Evolutionary conservation across 2,888 invertebrate species (phyloP).

Genomic region (Uloborus plumipes): DNA sequence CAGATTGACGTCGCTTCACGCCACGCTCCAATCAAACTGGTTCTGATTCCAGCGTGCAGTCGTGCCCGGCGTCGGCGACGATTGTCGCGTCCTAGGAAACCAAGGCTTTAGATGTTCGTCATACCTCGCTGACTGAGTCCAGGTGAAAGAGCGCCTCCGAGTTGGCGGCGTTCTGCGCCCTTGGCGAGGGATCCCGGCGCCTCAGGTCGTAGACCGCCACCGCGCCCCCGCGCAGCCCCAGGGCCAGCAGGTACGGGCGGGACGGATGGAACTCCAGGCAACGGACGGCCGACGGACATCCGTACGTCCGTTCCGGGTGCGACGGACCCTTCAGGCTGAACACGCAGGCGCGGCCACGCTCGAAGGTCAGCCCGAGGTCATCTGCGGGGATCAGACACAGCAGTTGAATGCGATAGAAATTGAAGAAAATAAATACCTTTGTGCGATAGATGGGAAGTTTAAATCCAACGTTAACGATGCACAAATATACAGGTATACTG

Average conservation of each 20-base stretch:
- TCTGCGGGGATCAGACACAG: neutral
- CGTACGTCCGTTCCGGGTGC: conserved; percentile 24
- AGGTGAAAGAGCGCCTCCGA: conserved; percentile 9
- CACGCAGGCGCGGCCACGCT: conserved; percentile 20
- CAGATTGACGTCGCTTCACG: too few species aligned
- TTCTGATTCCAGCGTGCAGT: too few species aligned
- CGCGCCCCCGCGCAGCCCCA: neutral
- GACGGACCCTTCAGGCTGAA: conserved; percentile 43
- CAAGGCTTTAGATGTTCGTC: neutral
- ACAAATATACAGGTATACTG: too few species aligned
- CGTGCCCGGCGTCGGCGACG: too few species aligned
- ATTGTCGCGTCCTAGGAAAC: too few species aligned
- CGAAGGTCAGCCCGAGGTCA: conserved; percentile 14
- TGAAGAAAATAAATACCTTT: too few species aligned
- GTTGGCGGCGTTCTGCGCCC: neutral
- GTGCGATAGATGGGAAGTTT: too few species aligned
- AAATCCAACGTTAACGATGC: too few species aligned
- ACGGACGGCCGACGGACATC: conserved; percentile 16
- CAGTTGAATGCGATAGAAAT: too few species aligned
- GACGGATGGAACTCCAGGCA: conserved; percentile 32
- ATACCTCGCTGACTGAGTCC: conserved; percentile 31
- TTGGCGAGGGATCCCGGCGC: neutral
- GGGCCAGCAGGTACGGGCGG: conserved; percentile 16
- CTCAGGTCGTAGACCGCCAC: conserved; percentile 18
- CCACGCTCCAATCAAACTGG: too few species aligned